Evolutionary conservation across 2,113 vertebrate genomes (phyloP).

Genomic region (Fregata magnificens): DNA sequence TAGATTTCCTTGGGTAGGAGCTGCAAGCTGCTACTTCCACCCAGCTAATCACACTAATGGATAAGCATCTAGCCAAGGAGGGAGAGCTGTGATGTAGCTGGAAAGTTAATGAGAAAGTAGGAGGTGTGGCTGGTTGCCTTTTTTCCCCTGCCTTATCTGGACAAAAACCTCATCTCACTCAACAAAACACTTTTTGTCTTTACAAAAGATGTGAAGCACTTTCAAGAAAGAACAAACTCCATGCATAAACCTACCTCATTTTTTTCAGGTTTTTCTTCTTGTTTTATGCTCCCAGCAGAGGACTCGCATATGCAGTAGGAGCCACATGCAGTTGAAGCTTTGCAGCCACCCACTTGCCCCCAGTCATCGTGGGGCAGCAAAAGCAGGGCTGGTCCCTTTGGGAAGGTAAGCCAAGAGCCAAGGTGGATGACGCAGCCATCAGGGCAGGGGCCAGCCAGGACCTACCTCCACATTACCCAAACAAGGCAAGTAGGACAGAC

Average conservation of each 20-base stretch:
- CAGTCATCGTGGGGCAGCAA: background rate
- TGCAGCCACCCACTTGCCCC: background rate
- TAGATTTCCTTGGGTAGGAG: background rate
- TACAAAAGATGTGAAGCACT: background rate
- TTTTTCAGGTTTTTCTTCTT: background rate
- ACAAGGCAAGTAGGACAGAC: background rate
- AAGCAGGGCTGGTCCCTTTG: background rate
- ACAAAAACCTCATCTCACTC: background rate
- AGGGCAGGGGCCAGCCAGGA: background rate
- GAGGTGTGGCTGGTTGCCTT: background rate
- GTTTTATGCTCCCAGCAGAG: background rate
- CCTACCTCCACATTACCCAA: background rate
- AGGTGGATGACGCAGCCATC: background rate
- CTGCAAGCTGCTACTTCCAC: background rate
- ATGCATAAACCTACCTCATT: background rate
- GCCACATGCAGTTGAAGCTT: background rate
- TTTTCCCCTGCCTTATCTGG: background rate
- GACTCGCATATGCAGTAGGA: rapidly evolving
- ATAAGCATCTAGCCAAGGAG: background rate
- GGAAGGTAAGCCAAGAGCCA: background rate
- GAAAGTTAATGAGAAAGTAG: background rate
- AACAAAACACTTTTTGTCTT: background rate
- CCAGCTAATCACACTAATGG: background rate
- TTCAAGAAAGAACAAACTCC: background rate
- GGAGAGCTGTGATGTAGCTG: background rate